phyloP scores from a whole-genome alignment of 1,140 invertebrate genomes.

The Lerema accius region DNA sequence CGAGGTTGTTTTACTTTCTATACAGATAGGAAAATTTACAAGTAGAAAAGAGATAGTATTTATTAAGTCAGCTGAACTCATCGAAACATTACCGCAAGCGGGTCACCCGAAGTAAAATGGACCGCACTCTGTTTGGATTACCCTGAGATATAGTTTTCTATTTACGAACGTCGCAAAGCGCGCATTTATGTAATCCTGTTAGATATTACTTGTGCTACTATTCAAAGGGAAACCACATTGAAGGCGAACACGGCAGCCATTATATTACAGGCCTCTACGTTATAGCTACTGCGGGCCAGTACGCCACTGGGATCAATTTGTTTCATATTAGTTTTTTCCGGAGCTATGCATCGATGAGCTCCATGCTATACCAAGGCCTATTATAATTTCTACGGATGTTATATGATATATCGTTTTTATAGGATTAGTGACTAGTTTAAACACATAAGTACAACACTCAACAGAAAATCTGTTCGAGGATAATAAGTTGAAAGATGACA shows the following conservation, averaged over 20 bases:
- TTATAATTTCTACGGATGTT: neutral
- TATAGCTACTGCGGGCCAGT: neutral
- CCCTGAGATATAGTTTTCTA: neutral
- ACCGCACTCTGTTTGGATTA: neutral
- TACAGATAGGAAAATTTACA: no score
- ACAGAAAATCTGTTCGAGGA: no score
- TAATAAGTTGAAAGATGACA: no score
- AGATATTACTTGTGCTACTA: conserved; percentile 17
- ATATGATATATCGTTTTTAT: neutral
- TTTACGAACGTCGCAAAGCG: neutral
- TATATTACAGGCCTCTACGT: neutral
- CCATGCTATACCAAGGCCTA: neutral
- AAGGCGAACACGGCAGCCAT: conserved; percentile 15
- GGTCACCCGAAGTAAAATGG: neutral
- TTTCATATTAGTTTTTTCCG: conserved; percentile 17
- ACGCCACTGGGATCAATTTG: conserved; percentile 3
- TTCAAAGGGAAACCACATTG: conserved; percentile 21
- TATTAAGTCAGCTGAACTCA: neutral
- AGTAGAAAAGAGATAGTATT: no score
- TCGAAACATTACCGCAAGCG: neutral
- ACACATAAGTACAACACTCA: no score
- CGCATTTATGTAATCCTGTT: neutral
- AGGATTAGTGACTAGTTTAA: no score
- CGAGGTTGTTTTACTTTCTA: no score
- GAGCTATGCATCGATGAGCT: conserved; percentile 7